Base-by-base conservation (phyloP, 2,888 invertebrate genomes). In the Hetaerina titia region DNA sequence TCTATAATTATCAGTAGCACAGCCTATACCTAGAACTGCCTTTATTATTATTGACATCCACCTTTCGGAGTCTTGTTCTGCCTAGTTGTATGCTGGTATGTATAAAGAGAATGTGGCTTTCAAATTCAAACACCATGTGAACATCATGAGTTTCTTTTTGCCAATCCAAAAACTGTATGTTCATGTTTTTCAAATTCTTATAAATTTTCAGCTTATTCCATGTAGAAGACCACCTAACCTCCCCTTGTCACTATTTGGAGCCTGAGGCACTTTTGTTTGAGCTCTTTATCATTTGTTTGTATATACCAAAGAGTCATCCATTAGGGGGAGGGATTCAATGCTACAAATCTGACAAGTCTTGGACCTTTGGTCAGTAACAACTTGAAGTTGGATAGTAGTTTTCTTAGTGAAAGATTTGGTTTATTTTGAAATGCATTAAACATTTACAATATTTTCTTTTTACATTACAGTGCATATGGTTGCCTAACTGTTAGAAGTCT, bases 401-500 rank as follows among this genome's bases (percentile, higher is more conserved):
- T 9, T 31, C 31, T 8, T 81, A 81, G 31, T 81, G 11, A 81
- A 15, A 31, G 31, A 31, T 11, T 81, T 2, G 6, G 13, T 15
- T 31, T 81, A 56, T 87, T 81, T 45, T 90, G 56, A 95, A 63
- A 63, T 87, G 19, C 17, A 17, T 69, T 69, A 69, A 69, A 69
- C 9, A 69, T 31, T 81, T 81, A 81, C 22, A 8, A 69, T 45
- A 74, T 89, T 22, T 90, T 95, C 94, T 95, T 90, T 81, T 81
- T 81, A 89, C 90, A 95, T 96, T 96, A 81, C 95, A 97, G 98
- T 97, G 98, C 98, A 95, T 98, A 97, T 96, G 98, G 98, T 95
- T 98, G 98, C 95, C 97, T 99, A 96, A 99, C 99, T 95, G 98
- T 99, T 95, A 97, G 99, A 96, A 98, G 98, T 96, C 97, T 99